A percentile compares a stretch with the other conserved stretches of the same genome.
Conservation (phyloP, 1,140 invertebrate genomes). For the Dryas iulia region DNA sequence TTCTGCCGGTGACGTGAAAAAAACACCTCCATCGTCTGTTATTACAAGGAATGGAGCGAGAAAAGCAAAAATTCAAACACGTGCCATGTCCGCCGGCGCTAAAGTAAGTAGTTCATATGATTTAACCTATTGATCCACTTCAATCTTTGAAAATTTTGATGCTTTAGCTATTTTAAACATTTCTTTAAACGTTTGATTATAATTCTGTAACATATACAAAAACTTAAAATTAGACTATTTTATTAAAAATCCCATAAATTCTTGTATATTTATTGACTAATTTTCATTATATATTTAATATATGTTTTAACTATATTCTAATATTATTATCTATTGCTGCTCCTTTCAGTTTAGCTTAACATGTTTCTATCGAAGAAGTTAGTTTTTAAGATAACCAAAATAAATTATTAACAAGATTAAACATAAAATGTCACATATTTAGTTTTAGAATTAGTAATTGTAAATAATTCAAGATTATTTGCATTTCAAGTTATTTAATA, state of each 20-base stretch:
- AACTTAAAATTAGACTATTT: neutral
- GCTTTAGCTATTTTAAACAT: neutral
- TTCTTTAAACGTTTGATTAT: neutral
- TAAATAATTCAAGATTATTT: too few species aligned
- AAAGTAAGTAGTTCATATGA: slow-evolving; percentile 45
- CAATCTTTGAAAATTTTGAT: neutral
- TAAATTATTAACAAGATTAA: too few species aligned
- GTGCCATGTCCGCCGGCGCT: slow-evolving; percentile 79
- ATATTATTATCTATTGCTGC: too few species aligned
- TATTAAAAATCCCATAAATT: too few species aligned
- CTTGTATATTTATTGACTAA: too few species aligned
- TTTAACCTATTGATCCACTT: neutral
- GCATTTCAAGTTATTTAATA: too few species aligned
- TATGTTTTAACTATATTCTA: too few species aligned
- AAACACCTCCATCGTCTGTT: slow-evolving; percentile 67
- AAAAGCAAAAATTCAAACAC: slow-evolving; percentile 83
- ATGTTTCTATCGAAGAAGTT: too few species aligned
- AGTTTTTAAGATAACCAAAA: too few species aligned
- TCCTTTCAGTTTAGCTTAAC: too few species aligned
- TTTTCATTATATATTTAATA: neutral
- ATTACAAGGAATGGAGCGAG: slow-evolving; percentile 81
- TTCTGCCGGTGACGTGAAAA: slow-evolving; percentile 63
- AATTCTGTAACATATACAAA: neutral
- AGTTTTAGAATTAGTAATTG: too few species aligned
- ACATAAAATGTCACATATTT: too few species aligned